Percentiles rank a stretch among this genome's conserved stretches.
phyloP scores from a whole-genome alignment of 2,113 vertebrate genomes.

The Bettongia penicillata region DNA sequence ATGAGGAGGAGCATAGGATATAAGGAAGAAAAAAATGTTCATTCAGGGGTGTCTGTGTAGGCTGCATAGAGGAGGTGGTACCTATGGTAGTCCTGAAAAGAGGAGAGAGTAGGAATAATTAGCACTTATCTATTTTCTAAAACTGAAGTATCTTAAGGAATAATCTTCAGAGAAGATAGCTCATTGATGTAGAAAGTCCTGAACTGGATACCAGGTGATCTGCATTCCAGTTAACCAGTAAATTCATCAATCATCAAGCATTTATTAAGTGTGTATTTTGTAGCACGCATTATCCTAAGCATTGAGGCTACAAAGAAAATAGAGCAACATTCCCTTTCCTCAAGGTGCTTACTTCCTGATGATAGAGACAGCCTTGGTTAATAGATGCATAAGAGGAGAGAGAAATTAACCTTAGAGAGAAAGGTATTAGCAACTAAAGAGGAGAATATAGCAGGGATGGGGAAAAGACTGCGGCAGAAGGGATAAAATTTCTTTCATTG shows the following conservation, averaged over 20 bases:
- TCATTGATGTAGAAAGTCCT: neutral
- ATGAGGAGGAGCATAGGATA: neutral
- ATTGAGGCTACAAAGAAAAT: neutral
- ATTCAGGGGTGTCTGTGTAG: neutral
- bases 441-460: neutral
- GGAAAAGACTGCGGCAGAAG: neutral
- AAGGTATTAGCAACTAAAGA: neutral
- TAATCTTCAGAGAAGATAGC: neutral
- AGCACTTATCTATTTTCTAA: neutral
- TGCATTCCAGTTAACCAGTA: neutral
- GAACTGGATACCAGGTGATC: neutral
- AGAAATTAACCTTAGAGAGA: neutral
- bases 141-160: neutral
- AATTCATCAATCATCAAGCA: neutral
- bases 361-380: neutral
- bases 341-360: neutral
- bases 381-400: neutral
- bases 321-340: neutral
- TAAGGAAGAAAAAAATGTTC: neutral
- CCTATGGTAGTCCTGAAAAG: neutral
- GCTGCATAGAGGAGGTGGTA: neutral
- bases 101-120: neutral
- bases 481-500: neutral
- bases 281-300: neutral
- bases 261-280: neutral